Percentiles rank a stretch among this genome's conserved stretches.
Evolutionary conservation across 1,140 invertebrate genomes (phyloP).

Genomic region (Drosophila teissieri): DNA sequence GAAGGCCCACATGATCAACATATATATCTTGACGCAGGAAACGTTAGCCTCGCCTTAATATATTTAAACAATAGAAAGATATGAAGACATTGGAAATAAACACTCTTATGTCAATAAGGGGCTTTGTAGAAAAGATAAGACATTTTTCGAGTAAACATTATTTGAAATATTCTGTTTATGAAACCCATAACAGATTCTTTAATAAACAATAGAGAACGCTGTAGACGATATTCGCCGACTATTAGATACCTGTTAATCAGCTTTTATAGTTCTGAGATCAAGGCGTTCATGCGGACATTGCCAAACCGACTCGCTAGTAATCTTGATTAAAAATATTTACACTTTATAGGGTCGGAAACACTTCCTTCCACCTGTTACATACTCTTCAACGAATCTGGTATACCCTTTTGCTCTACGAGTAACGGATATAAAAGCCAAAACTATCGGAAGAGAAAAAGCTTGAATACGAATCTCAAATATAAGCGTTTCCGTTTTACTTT

Average conservation of each 20-base stretch:
- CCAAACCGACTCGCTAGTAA: too few relatives aligned
- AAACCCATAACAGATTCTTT: background rate
- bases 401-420: too few relatives aligned
- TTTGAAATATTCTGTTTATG: background rate
- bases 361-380: too few relatives aligned
- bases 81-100: constrained; percentile 9
- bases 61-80: background rate
- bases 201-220: background rate
- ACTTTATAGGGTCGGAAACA: too few relatives aligned
- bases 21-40: constrained; percentile 21
- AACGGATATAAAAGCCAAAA: too few relatives aligned
- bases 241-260: too few relatives aligned
- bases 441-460: too few relatives aligned
- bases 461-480: background rate
- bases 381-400: too few relatives aligned
- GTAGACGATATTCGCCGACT: too few relatives aligned
- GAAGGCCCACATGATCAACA: constrained; percentile 3
- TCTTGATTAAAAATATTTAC: too few relatives aligned
- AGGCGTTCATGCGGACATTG: too few relatives aligned
- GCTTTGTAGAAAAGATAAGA: background rate
- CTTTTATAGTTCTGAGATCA: too few relatives aligned
- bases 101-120: background rate
- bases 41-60: constrained; percentile 1
- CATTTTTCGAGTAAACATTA: background rate
- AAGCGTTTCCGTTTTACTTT: constrained; percentile 8